Evolutionary conservation across 2,113 vertebrate genomes (phyloP).

Genomic region (Elephas maximus): DNA sequence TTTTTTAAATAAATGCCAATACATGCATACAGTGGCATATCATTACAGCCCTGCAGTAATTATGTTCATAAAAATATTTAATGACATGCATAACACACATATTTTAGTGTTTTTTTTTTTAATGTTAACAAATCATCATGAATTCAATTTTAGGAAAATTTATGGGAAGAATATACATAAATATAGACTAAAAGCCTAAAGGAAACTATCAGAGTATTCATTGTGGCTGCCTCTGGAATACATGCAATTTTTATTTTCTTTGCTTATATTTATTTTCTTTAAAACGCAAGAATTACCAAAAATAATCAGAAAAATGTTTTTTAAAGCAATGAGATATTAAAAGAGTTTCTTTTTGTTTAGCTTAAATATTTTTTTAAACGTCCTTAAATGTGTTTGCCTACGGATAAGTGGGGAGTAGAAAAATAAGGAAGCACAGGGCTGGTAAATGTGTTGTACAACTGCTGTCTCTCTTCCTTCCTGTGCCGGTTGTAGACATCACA

Average conservation of each 20-base stretch:
- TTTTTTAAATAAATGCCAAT: neutral
- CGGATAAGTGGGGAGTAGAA: neutral
- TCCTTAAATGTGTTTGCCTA: neutral
- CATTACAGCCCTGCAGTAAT: neutral
- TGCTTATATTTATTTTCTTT: neutral
- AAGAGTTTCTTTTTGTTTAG: neutral
- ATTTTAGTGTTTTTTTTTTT: neutral
- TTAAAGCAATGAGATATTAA: conserved; percentile 35
- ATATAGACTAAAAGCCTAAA: neutral
- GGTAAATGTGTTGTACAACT: neutral
- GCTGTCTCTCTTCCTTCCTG: neutral
- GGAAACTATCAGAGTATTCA: neutral
- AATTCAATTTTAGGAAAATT: conserved; percentile 21
- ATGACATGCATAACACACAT: neutral
- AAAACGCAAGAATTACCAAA: neutral
- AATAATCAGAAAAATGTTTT: conserved; percentile 20
- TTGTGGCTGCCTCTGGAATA: neutral
- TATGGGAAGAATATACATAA: neutral
- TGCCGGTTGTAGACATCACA: conserved; percentile 48
- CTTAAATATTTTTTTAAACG: neutral
- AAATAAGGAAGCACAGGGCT: neutral
- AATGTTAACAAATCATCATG: neutral
- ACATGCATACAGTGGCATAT: neutral
- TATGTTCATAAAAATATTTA: conserved; percentile 3
- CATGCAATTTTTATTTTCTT: neutral